Conservation (phyloP, 1,140 invertebrate genomes). For the Chrysomallon squamiferum region DNA sequence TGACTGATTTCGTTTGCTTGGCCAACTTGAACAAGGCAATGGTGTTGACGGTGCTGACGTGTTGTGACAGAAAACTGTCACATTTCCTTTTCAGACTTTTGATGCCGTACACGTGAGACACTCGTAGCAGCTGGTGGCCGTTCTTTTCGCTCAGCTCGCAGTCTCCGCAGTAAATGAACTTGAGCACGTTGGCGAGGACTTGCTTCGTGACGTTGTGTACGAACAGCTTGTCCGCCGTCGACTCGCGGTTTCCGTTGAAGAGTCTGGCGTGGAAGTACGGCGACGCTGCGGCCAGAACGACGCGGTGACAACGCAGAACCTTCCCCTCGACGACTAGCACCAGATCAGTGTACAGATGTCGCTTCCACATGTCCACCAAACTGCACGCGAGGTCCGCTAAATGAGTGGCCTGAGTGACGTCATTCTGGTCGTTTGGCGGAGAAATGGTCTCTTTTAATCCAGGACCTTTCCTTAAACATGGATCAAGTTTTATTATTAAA, state of each 20-base stretch:
- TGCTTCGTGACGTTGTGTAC: conserved; percentile 20
- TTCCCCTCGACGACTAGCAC: conserved; percentile 28
- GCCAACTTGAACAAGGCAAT: conserved; percentile 88
- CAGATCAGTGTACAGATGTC: conserved; percentile 34
- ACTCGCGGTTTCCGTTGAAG: conserved; percentile 33
- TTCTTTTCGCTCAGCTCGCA: conserved; percentile 50
- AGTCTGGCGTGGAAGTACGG: conserved; percentile 46
- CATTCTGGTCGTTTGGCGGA: background rate
- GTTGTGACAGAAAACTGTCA: conserved; percentile 83
- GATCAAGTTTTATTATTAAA: no score
- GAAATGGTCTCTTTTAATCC: no score
- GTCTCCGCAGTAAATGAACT: conserved; percentile 37
- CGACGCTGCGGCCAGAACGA: conserved; percentile 34
- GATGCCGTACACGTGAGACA: conserved; percentile 83
- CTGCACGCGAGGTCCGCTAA: conserved; percentile 14
- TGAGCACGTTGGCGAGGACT: conserved; percentile 26
- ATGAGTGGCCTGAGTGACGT: conserved; percentile 4
- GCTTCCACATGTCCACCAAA: conserved; percentile 10
- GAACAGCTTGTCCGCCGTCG: conserved; percentile 16
- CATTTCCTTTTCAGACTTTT: conserved; percentile 82
- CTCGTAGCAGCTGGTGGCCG: conserved; percentile 82
- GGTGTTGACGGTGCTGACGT: conserved; percentile 89
- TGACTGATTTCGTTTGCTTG: background rate
- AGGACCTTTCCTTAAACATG: no score
- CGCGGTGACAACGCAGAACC: conserved; percentile 35